Evolutionary conservation across 2,888 invertebrate genomes (phyloP).

Genomic region (Isoperla grammatica): DNA sequence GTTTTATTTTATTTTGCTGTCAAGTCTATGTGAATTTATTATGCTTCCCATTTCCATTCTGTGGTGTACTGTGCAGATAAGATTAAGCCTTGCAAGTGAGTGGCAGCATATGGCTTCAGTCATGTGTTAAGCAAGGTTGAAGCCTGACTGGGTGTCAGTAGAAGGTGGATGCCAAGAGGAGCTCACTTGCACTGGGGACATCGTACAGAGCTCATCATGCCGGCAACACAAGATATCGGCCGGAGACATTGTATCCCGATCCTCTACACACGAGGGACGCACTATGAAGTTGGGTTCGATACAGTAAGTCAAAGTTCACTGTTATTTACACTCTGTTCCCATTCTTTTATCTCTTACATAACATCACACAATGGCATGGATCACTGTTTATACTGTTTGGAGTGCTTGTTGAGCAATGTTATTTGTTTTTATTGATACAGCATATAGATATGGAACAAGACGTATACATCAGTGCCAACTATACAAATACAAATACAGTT

Average conservation of each 20-base stretch:
- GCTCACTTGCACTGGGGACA: no score
- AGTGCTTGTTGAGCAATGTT: no score
- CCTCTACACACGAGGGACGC: conserved; percentile 68
- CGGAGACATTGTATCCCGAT: conserved; percentile 67
- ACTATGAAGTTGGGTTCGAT: conserved; percentile 83
- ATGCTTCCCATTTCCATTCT: no score
- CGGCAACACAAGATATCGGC: conserved; percentile 40
- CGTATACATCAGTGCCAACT: no score
- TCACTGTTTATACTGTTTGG: no score
- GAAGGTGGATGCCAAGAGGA: not conserved
- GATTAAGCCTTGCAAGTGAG: conserved; percentile 12
- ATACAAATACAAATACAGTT: no score
- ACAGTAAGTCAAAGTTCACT: conserved; percentile 56
- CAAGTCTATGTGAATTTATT: no score
- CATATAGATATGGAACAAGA: no score
- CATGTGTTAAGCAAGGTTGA: conserved; percentile 3
- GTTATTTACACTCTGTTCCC: not conserved
- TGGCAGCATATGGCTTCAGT: conserved; percentile 11
- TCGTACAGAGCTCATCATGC: conserved; percentile 20
- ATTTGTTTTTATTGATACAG: no score
- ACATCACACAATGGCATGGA: no score
- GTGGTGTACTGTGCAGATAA: not conserved
- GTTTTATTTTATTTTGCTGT: no score
- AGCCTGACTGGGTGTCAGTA: not conserved
- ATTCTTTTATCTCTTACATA: no score